Base-by-base conservation (phyloP, 2,113 vertebrate genomes). In the Tyrannus savana region DNA sequence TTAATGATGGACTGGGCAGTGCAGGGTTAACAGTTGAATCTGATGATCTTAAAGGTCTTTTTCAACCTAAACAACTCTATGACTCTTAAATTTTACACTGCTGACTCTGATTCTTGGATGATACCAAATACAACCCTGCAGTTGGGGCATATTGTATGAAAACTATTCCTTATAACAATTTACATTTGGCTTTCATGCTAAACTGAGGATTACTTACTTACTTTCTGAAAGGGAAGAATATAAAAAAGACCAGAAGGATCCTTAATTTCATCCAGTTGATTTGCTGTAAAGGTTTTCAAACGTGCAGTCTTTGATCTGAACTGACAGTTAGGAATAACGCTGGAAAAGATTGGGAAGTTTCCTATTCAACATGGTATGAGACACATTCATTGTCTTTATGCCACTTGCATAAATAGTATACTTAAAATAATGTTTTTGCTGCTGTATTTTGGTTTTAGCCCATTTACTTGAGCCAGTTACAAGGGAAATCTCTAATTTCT, bases 191-290 rank as follows among this genome's bases (percentile, higher is more conserved):
- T 68, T 9, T 44, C 59, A 33, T 1, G 7, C 49, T 39, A 60
- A 72, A 33, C 10, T 53, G 31, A 16, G 14, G 6, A 3, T 50
- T 59, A 21, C 8, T 63, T 73, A 92, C 94, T 87, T 96, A 99
- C 99, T 98, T 99, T 99, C 92, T 99, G 99, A 97, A 99, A 99
- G 21, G 99, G 99, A 15, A 99, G 98, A 67, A 99, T 99, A 91
- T 99, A 99, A 94, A 99, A 99, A 39, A 99, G 98, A 22, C 99
- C 99, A 11, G 99, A 99, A 1, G 99, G 99, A 90, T 99, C 99
- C 96, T 99, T 99, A 96, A 99, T 99, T 98, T 99, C 99, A 93
- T 99, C 99, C 41, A 99, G 98, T 88, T 99, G 99, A 92, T 99
- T 99, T 84, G 99, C 99, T 1, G 99, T 99, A 91, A 99, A 99